phyloP scores from a whole-genome alignment of 2,797 vertebrate species.

The Enteromius mattozi region DNA sequence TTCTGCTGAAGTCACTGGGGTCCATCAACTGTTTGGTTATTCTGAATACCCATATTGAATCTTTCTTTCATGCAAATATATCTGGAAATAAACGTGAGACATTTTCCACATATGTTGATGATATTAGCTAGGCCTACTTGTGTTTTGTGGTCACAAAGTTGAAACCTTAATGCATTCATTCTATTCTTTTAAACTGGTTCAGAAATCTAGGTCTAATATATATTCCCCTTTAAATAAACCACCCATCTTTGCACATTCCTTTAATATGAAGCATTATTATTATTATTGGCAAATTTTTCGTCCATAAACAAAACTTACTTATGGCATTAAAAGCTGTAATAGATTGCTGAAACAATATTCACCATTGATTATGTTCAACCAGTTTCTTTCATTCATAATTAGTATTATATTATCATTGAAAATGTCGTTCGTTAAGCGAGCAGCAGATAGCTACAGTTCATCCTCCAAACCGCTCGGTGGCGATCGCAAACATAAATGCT shows the following conservation, averaged over 20 bases:
- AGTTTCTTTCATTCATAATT: background rate
- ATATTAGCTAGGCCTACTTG: too few species aligned
- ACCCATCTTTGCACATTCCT: background rate
- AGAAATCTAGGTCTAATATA: background rate
- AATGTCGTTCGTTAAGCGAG: background rate
- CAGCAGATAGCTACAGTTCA: background rate
- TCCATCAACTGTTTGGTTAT: too few species aligned
- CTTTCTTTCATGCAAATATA: too few species aligned
- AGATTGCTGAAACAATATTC: background rate
- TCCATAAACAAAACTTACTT: background rate
- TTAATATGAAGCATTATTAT: background rate
- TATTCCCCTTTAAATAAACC: background rate
- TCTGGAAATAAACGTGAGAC: too few species aligned
- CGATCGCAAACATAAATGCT: background rate
- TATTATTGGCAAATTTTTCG: background rate
- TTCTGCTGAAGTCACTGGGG: too few species aligned
- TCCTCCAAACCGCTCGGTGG: slow-evolving; percentile 21
- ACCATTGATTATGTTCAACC: background rate
- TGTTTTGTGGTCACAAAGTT: background rate
- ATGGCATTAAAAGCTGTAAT: too few species aligned
- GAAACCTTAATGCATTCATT: background rate
- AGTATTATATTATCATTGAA: background rate
- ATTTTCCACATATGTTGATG: too few species aligned
- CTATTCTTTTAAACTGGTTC: background rate
- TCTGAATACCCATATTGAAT: too few species aligned